Conservation (phyloP, 2,888 invertebrate species). For the Tenthredo distinguenda region DNA sequence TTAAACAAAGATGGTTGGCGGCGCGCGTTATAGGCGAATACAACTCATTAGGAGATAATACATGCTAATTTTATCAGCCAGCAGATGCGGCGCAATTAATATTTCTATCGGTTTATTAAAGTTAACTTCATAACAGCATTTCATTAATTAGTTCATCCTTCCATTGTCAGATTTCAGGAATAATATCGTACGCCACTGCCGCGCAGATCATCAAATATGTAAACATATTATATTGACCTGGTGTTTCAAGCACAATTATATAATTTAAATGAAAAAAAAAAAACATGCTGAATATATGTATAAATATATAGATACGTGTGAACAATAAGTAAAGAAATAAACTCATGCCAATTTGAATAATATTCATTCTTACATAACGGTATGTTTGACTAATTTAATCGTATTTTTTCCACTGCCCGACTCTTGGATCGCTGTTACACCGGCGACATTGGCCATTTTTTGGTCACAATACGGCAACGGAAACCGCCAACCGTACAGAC, state of each 20-base stretch:
- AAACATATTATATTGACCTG: not conserved
- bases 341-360: slow-evolving; percentile 72
- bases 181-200: not conserved
- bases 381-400: slow-evolving; percentile 78
- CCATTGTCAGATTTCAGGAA: not conserved
- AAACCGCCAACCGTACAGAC: slow-evolving; percentile 98
- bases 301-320: not conserved
- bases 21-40: slow-evolving; percentile 30
- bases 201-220: not conserved
- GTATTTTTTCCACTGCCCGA: slow-evolving; percentile 78
- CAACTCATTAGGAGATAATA: slow-evolving; percentile 19
- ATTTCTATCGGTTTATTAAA: not conserved
- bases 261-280: slow-evolving; percentile 9
- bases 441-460: slow-evolving; percentile 84
- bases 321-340: slow-evolving; percentile 55
- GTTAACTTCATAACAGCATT: not conserved
- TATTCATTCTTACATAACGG: slow-evolving; percentile 75
- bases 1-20: slow-evolving; percentile 48
- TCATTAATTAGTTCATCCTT: not conserved
- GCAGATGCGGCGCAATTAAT: slow-evolving; percentile 2
- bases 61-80: slow-evolving; percentile 39
- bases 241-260: slow-evolving; percentile 9
- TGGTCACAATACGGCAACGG: slow-evolving; percentile 98
- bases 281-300: not conserved
- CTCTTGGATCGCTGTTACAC: slow-evolving; percentile 77